Base-by-base conservation (phyloP, 2,113 vertebrate species). In the Thamnaconus septentrionalis region DNA sequence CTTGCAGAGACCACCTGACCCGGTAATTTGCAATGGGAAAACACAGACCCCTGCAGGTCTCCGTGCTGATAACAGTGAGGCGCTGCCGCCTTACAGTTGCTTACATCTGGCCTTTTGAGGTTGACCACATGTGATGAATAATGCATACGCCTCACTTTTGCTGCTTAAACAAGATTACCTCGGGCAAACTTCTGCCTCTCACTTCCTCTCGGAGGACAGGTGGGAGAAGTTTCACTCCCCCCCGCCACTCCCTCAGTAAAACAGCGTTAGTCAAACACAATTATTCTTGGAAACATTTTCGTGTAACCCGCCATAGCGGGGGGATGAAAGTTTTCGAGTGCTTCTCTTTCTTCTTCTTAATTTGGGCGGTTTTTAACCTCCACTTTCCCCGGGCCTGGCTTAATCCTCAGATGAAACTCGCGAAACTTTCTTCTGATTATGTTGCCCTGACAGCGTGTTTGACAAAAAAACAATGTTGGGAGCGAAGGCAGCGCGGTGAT, bases 61-160 rank as follows among this genome's bases (percentile, higher is more conserved):
- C 61, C 60, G 60, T 50, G 48, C 58, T 64, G 69, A 74, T 76
- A 78, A 74, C 67, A 56, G 48, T 55, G 45, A 59, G 61, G 70
- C 7, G 11, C 43, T 64, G 67, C 75, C 66, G 63, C 70, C 69
- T 74, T 53, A 65, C 67, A 47, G 66, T 61, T 81, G 61, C 78
- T 69, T 64, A 73, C 73, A 62, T 78, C 53, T 57, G 7, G 48
- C 55, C 70, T 65, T 85, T 77, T 82, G 76, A 87, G 78, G 85
- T 70, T 83, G 80, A 80, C 80, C 85, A 88, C 72, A 69, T 73
- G 70, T 56, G 54, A 88, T 87, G 73, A 85, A 91, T 90, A 89
- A 89, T 84, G 60, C 49, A 87, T 76, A 1, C 4, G 47, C 71
- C 73, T 48, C 61, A 42, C 54, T 55, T 43, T 59, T 31, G 18